These are phyloP conservation scores for Hetaerina americana DNA, from an alignment of 1,140 invertebrate species.

Conservation along the genomic window DNA sequence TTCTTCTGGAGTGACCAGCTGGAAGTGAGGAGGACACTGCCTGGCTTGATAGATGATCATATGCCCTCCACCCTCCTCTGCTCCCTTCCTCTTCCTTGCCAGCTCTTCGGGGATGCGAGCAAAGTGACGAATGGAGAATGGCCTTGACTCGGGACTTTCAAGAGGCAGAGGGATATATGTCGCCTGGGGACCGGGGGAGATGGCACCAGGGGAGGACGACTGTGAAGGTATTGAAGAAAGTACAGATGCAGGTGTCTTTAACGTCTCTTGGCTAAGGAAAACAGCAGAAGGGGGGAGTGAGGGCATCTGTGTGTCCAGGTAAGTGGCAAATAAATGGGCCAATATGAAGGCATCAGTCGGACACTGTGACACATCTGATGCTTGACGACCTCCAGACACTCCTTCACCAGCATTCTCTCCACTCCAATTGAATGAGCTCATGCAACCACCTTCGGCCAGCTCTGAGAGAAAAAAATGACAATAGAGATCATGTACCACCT, in stretches of 20 bases:
- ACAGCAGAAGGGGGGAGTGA: constrained; percentile 38
- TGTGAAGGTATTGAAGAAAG: neutral
- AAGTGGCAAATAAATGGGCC: constrained; percentile 57
- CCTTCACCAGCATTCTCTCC: constrained; percentile 57
- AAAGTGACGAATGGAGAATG: constrained; percentile 55
- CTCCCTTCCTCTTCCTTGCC: constrained; percentile 5
- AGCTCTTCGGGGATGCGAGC: constrained; percentile 43
- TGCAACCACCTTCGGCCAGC: constrained; percentile 59
- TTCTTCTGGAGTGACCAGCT: constrained; percentile 47
- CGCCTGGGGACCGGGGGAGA: constrained; percentile 68
- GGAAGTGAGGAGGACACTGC: constrained; percentile 58
- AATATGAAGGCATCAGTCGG: neutral
- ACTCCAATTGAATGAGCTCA: constrained; percentile 73
- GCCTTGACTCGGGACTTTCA: constrained; percentile 55
- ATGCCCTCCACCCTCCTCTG: constrained; percentile 21
- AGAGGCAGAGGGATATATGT: constrained; percentile 60
- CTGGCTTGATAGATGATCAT: constrained; percentile 41
- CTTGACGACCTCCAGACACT: constrained; percentile 24
- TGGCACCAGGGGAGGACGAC: constrained; percentile 34
- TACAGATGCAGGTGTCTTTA: neutral
- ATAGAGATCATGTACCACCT: neutral
- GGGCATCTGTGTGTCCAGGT: constrained; percentile 66
- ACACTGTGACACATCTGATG: neutral
- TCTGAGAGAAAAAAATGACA: constrained; percentile 32
- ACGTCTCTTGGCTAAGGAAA: neutral